A percentile compares a stretch with the other conserved stretches of the same genome.
phyloP scores from a whole-genome alignment of 2,797 vertebrate species.

The Argentina silus region DNA sequence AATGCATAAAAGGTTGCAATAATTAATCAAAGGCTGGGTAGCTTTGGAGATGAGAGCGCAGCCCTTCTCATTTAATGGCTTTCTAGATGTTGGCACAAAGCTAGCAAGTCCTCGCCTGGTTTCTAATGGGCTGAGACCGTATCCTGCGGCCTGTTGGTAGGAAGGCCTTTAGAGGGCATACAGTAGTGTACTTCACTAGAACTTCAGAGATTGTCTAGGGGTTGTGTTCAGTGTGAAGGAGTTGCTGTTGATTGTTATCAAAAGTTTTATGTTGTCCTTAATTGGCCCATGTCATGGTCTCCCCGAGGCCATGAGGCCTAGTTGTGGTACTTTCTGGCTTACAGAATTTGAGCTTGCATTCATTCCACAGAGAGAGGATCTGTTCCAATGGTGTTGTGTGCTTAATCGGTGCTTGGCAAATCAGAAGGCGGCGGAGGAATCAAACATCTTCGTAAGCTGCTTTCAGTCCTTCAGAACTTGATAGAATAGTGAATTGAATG shows the following conservation, averaged over 20 bases:
- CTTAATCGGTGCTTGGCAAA: slow-evolving; percentile 5
- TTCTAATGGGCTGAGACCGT: too few relatives aligned
- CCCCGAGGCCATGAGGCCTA: neutral
- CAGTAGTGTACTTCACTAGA: too few relatives aligned
- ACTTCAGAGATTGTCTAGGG: neutral
- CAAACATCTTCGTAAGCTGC: slow-evolving; percentile 7
- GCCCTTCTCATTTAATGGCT: too few relatives aligned
- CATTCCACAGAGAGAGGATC: slow-evolving; percentile 1
- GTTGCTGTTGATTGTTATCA: neutral
- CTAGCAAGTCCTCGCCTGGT: too few relatives aligned
- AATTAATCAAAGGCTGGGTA: too few relatives aligned
- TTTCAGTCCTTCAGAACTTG: slow-evolving; percentile 4
- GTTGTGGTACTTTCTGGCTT: slow-evolving; percentile 1
- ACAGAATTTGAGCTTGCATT: neutral
- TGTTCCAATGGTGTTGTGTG: neutral
- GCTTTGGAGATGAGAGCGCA: too few relatives aligned
- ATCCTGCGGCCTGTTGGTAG: too few relatives aligned
- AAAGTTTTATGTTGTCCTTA: neutral
- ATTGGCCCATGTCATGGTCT: neutral
- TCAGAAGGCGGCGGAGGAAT: neutral
- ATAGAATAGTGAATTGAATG: slow-evolving; percentile 3
- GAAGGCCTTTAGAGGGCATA: too few relatives aligned
- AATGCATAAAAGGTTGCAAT: too few relatives aligned
- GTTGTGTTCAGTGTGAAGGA: neutral
- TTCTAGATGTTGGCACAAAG: too few relatives aligned